Evolutionary conservation across 1,140 invertebrate species (phyloP).

Genomic region (Drosophila navojoa): DNA sequence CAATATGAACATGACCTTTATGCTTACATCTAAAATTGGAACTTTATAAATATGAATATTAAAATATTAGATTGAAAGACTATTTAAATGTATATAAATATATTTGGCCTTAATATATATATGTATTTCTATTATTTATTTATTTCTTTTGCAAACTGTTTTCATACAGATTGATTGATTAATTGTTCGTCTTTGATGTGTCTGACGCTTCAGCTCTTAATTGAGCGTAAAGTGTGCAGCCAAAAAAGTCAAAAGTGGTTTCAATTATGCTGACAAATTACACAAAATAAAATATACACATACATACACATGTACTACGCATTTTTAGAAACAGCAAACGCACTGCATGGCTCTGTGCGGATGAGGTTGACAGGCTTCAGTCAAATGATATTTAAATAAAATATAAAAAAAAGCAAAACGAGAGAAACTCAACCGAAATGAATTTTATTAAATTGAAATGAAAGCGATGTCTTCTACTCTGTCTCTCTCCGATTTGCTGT

Average conservation of each 20-base stretch:
- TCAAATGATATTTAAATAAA: constrained; percentile 18
- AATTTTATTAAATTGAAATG: constrained; percentile 67
- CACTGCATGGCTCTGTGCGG: not conserved
- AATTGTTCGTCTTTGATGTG: constrained; percentile 64
- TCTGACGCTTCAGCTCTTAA: constrained; percentile 43
- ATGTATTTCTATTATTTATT: no score
- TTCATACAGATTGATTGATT: constrained; percentile 56
- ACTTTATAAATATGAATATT: no score
- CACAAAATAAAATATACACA: constrained; percentile 10
- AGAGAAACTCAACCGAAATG: constrained; percentile 51
- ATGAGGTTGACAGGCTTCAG: not conserved
- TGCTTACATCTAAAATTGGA: no score
- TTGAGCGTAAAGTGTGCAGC: constrained; percentile 57
- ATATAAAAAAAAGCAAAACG: constrained; percentile 12
- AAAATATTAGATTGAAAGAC: no score
- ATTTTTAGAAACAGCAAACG: constrained; percentile 4
- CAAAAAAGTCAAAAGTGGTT: constrained; percentile 26
- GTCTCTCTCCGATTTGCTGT: not conserved
- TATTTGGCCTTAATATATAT: no score
- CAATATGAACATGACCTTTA: no score
- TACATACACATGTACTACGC: not conserved
- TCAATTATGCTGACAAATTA: constrained; percentile 18
- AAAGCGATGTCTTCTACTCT: constrained; percentile 19
- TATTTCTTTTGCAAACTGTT: constrained; percentile 11
- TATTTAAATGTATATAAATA: no score